phyloP scores from a whole-genome alignment of 2,113 vertebrate genomes.

The Bucco capensis region DNA sequence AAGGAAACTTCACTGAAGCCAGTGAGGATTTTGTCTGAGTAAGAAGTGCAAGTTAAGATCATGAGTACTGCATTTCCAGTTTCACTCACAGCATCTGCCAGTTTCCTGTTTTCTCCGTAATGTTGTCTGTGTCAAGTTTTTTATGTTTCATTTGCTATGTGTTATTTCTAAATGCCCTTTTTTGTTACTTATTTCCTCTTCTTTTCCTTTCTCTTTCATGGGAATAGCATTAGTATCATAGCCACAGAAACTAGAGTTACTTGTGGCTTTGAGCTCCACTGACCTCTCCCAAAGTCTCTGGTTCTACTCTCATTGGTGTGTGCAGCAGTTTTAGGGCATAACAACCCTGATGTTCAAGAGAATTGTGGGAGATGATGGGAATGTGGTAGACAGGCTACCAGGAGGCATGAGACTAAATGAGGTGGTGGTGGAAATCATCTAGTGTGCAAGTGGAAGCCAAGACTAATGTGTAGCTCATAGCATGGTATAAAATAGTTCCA shows the following conservation, averaged over 20 bases:
- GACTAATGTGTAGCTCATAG: neutral
- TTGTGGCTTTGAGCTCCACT: neutral
- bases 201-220: neutral
- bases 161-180: neutral
- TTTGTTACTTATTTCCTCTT: neutral
- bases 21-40: neutral
- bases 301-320: neutral
- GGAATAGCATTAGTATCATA: neutral
- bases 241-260: neutral
- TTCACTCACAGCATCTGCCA: neutral
- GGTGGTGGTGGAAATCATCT: neutral
- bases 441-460: neutral
- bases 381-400: neutral
- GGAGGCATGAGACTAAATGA: neutral
- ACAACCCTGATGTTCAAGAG: neutral
- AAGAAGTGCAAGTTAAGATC: neutral
- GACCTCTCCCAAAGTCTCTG: neutral
- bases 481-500: neutral
- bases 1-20: neutral
- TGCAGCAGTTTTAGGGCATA: neutral
- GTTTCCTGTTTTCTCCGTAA: constrained; percentile 4
- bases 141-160: neutral
- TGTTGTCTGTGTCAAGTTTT: neutral
- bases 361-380: neutral
- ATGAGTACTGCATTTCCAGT: neutral